Evolutionary conservation across 2,797 vertebrate species (phyloP).

Genomic region (Furcifer pardalis): DNA sequence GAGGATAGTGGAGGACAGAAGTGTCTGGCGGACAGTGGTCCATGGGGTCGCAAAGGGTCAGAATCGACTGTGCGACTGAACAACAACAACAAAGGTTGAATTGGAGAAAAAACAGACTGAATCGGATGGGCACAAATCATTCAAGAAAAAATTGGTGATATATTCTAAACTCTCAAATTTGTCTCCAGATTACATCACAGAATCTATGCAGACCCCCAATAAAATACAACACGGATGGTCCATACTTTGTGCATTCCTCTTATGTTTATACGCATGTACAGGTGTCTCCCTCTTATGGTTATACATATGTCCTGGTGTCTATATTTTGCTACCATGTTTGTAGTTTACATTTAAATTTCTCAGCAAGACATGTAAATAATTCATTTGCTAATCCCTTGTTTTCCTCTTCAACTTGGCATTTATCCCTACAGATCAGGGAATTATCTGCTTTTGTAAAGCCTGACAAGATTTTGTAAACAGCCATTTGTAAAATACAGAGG

Average conservation of each 20-base stretch:
- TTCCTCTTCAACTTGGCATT: constrained; percentile 28
- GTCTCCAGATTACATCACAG: too few relatives aligned
- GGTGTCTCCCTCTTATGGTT: background rate
- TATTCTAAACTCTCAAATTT: too few relatives aligned
- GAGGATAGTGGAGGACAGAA: too few relatives aligned
- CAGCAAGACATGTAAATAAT: constrained; percentile 23
- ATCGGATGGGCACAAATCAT: too few relatives aligned
- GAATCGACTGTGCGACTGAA: too few relatives aligned
- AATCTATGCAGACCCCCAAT: too few relatives aligned
- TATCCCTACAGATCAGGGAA: constrained; percentile 20
- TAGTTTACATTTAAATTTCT: constrained; percentile 2
- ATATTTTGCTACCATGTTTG: background rate
- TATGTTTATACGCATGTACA: background rate
- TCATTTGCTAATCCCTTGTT: constrained; percentile 22
- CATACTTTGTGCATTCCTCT: background rate
- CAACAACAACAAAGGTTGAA: too few relatives aligned
- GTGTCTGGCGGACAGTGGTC: too few relatives aligned
- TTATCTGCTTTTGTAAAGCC: constrained; percentile 32
- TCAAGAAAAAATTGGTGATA: too few relatives aligned
- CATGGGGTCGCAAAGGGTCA: too few relatives aligned
- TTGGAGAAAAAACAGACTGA: too few relatives aligned
- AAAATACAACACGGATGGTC: background rate
- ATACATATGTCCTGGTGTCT: background rate
- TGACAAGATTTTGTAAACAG: constrained; percentile 11
- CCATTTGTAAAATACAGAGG: constrained; percentile 10